These are phyloP conservation scores for Ptychoptera albimana DNA, from an alignment of 2,888 invertebrate species.

Conservation along the genomic window DNA sequence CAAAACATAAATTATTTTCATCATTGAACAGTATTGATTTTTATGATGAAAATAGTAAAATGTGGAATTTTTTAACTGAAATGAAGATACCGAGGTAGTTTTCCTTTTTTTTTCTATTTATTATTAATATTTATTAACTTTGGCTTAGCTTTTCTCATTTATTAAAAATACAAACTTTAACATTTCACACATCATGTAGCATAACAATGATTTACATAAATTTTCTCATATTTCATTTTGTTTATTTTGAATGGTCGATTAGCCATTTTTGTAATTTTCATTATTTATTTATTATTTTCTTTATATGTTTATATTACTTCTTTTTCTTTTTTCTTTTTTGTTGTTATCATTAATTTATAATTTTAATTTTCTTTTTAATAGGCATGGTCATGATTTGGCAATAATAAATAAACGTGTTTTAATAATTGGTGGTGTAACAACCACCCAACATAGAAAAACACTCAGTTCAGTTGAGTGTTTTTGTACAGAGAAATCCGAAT, in stretches of 20 bases:
- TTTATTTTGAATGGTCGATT: no score
- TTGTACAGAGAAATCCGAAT: slow-evolving; percentile 40
- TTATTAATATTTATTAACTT: no score
- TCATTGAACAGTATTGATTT: slow-evolving; percentile 43
- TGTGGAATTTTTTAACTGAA: slow-evolving; percentile 41
- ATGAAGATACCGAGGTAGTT: slow-evolving; percentile 38
- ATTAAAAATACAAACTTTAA: no score
- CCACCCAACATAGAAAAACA: slow-evolving; percentile 43
- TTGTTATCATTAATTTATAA: no score
- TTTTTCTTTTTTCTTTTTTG: no score
- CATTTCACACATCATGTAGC: no score
- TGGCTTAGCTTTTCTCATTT: no score
- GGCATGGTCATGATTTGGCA: slow-evolving; percentile 44
- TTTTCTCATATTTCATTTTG: no score
- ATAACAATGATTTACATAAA: no score
- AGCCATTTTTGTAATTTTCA: no score
- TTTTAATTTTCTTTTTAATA: background rate
- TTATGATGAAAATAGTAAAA: slow-evolving; percentile 38
- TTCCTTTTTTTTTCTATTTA: background rate
- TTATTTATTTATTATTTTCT: no score
- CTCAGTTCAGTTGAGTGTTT: slow-evolving; percentile 47
- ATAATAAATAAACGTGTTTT: slow-evolving; percentile 47
- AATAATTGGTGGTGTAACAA: slow-evolving; percentile 46
- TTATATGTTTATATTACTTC: no score
- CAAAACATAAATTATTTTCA: slow-evolving; percentile 18